Evolutionary conservation across 1,140 invertebrate genomes (phyloP), one percentile per base, ranked within the genome.

Genomic region (Adoxophyes honmai): DNA sequence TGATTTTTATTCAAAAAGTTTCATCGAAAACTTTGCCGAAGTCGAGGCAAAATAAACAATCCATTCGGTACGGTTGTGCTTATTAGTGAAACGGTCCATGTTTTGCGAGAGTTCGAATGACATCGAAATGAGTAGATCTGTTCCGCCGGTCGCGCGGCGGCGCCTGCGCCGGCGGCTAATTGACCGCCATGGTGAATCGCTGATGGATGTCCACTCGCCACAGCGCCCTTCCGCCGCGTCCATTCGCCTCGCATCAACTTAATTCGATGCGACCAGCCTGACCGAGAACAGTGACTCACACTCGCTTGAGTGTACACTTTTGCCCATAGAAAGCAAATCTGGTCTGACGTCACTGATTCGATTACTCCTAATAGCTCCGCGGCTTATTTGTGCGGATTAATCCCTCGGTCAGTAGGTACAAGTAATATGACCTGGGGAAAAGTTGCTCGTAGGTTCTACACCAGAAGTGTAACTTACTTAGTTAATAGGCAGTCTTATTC

Each of bases 141-240:
- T 65, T 59, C 55, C 58, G 58, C 54, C 39, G 42, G 42, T 28
- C 21, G 18, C 9, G 57, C 52, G 37, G 44, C 65, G 68, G 68
- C 70, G 72, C 72, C 62, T 71, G 60, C 57, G 39, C 61, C 42
- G 15, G 21, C 15, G 5, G 14, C 52, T 81, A 82, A 82, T 81
- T 82, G 79, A 77, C 68, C 72, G 60, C 63, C 73, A 71, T 73
- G 66, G 57, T 64, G 62, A 74, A 86, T 84, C 64, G 57, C 58
- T 79, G 78, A 86, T 77, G 64, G 55, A 86, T 77, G 77, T 68
- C 66, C 72, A 59, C 57, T 62, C 59, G 55, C 64, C 64, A 58
- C 51, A 59, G 16, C 10, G 58, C 72, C 66, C 75, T 42, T 62
- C 39, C 9, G 63, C 34, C 55, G 16, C 16, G 35, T 34, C 7